These are phyloP conservation scores for Tadarida brasiliensis DNA, from an alignment of 2,797 vertebrate genomes.

Conservation along the genomic window DNA sequence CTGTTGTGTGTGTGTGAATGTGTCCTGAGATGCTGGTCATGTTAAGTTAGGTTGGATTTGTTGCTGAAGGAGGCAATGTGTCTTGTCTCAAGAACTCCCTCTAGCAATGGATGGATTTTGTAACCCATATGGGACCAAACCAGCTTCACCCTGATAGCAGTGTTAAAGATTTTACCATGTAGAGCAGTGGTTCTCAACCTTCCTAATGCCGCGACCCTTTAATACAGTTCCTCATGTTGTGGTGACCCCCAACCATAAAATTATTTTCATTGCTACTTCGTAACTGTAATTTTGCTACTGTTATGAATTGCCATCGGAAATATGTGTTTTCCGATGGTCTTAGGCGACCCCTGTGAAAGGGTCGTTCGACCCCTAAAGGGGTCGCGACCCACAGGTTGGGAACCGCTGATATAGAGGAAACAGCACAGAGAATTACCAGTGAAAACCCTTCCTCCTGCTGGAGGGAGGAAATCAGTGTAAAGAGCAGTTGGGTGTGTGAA, in stretches of 20 bases:
- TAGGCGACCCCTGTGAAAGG: no score
- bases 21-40: constrained; percentile 76
- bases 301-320: no score
- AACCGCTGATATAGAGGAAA: no score
- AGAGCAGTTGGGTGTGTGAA: neutral
- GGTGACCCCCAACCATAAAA: no score
- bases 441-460: constrained; percentile 54
- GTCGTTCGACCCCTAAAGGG: no score
- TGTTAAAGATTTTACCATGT: neutral
- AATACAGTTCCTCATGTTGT: no score
- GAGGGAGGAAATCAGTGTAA: neutral
- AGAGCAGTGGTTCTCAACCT: no score
- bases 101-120: constrained; percentile 70
- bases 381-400: no score
- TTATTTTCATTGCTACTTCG: no score
- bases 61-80: neutral
- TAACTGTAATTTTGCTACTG: no score
- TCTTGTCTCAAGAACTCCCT: constrained; percentile 68
- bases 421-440: neutral
- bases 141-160: neutral
- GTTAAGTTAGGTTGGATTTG: constrained; percentile 60
- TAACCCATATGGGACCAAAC: constrained; percentile 50
- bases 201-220: no score
- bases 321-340: no score
- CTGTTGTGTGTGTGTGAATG: constrained; percentile 72